Conservation (phyloP, 2,797 vertebrate species). For the Acipenser oxyrinchus region DNA sequence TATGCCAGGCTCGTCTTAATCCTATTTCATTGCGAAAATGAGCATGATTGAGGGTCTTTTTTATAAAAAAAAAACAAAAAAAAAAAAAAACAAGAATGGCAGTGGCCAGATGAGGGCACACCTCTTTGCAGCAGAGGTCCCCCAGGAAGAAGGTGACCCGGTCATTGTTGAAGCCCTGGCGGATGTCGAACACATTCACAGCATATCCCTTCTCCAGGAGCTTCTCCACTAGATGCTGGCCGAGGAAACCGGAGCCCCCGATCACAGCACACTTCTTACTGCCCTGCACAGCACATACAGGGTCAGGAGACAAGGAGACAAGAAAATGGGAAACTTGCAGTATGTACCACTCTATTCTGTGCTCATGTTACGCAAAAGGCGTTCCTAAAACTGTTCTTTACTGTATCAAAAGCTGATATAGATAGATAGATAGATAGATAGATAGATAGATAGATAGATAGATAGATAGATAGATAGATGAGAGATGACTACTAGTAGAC, state of each 20-base stretch:
- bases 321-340: neutral
- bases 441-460: too few species aligned
- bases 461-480: too few species aligned
- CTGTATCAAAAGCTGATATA: too few species aligned
- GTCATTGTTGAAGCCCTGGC: constrained; percentile 65
- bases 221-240: constrained; percentile 84
- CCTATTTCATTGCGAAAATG: neutral
- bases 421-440: too few species aligned
- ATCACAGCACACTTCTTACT: constrained; percentile 78
- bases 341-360: too few species aligned
- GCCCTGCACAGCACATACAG: constrained; percentile 43
- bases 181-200: constrained; percentile 84
- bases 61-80: neutral
- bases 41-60: too few species aligned
- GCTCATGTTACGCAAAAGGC: too few species aligned
- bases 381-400: too few species aligned
- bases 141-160: constrained; percentile 76
- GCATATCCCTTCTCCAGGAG: constrained; percentile 73
- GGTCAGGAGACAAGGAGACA: fast-evolving
- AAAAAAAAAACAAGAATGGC: neutral
- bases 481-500: too few species aligned
- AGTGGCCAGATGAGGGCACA: constrained; percentile 29
- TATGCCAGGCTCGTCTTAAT: neutral
- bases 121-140: constrained; percentile 83
- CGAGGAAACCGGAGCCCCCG: constrained; percentile 87